phyloP scores from a whole-genome alignment of 2,888 invertebrate genomes.

The Ectemnius cavifrons region DNA sequence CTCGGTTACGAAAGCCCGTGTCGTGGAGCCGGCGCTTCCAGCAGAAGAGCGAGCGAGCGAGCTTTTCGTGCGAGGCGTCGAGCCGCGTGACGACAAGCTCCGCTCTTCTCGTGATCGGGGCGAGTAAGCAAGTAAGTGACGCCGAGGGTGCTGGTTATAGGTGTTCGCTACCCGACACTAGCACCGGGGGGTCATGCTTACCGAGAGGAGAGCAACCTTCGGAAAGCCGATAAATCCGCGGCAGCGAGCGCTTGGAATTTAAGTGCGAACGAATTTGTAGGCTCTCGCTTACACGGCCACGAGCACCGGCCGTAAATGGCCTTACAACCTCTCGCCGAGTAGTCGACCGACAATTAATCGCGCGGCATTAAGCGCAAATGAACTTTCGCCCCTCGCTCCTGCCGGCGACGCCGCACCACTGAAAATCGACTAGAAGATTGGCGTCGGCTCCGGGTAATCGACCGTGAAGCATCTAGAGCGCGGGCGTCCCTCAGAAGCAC shows the following conservation, averaged over 20 bases:
- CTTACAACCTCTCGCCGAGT: slow-evolving; percentile 67
- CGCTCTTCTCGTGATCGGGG: neutral
- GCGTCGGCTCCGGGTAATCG: slow-evolving; percentile 41
- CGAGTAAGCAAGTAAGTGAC: neutral
- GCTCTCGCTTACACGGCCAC: slow-evolving; percentile 73
- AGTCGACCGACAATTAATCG: slow-evolving; percentile 70
- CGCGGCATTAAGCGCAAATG: slow-evolving; percentile 69
- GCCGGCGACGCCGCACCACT: slow-evolving; percentile 10
- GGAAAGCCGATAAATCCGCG: slow-evolving; percentile 54
- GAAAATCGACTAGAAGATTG: slow-evolving; percentile 51
- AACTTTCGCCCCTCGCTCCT: slow-evolving; percentile 56
- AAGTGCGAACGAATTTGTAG: slow-evolving; percentile 77
- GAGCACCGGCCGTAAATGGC: slow-evolving; percentile 74
- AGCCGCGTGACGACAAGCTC: slow-evolving; percentile 3
- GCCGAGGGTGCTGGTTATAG: neutral
- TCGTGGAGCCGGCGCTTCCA: no score
- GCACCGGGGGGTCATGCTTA: slow-evolving; percentile 18
- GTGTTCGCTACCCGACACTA: neutral
- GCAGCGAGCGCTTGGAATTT: slow-evolving; percentile 65
- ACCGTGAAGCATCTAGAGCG: slow-evolving; percentile 33
- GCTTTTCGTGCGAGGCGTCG: neutral
- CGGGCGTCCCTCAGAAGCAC: neutral
- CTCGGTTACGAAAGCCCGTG: no score
- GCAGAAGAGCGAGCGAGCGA: neutral
- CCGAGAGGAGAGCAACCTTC: slow-evolving; percentile 20